These are phyloP conservation scores for Saxidomus purpurata DNA, from an alignment of 1,140 invertebrate genomes.

Conservation along the genomic window DNA sequence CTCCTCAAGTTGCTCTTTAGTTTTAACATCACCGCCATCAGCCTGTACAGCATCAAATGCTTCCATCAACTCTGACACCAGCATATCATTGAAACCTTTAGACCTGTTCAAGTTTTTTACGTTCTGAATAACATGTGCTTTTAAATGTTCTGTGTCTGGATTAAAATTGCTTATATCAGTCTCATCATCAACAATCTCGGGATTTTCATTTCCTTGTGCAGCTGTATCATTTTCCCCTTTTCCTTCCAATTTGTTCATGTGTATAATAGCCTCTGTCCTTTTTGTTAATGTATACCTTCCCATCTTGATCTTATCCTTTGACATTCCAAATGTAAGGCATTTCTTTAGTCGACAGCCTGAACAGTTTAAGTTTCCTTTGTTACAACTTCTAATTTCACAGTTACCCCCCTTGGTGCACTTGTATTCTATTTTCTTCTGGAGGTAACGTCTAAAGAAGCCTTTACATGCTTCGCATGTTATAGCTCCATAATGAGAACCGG, in stretches of 20 bases:
- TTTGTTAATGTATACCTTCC: slow-evolving; percentile 73
- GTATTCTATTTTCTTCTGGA: slow-evolving; percentile 77
- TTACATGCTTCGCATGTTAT: slow-evolving; percentile 87
- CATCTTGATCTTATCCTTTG: slow-evolving; percentile 71
- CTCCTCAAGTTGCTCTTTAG: slow-evolving; percentile 18
- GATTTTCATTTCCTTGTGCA: neutral
- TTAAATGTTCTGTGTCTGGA: neutral
- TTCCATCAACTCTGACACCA: neutral
- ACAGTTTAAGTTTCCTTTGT: slow-evolving; percentile 74
- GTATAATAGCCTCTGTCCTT: slow-evolving; percentile 70
- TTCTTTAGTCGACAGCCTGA: slow-evolving; percentile 82
- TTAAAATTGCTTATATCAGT: neutral
- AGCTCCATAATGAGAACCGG: slow-evolving; percentile 87
- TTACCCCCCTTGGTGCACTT: slow-evolving; percentile 74
- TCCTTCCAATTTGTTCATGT: slow-evolving; percentile 60
- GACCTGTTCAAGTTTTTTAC: neutral
- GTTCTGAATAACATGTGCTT: neutral
- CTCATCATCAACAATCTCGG: neutral
- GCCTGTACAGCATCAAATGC: slow-evolving; percentile 11
- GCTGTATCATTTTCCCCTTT: slow-evolving; percentile 25
- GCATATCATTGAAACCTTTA: neutral
- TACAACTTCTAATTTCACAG: slow-evolving; percentile 77
- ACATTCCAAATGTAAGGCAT: slow-evolving; percentile 83
- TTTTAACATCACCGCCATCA: slow-evolving; percentile 37
- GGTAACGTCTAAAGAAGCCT: slow-evolving; percentile 83